Percentiles rank a stretch among this genome's conserved stretches.
Conservation (phyloP, 2,888 invertebrate species). For the Folsomia manolachei region DNA sequence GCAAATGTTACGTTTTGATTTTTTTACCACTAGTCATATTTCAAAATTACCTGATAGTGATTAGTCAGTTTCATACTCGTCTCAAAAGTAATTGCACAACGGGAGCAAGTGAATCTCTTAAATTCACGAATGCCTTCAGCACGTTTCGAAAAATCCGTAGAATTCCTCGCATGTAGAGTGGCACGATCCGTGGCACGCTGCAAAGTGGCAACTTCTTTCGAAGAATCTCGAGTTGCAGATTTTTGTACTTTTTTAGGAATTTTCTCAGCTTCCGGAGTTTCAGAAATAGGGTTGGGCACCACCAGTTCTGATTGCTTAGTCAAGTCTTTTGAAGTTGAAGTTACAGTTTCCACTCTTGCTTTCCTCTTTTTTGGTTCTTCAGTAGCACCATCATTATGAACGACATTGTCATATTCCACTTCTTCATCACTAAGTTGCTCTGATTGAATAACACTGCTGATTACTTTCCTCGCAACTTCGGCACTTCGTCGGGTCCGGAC, state of each 20-base stretch:
- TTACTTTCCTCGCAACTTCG: background rate
- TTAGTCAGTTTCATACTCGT: background rate
- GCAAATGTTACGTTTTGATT: background rate
- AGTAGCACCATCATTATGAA: background rate
- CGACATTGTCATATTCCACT: background rate
- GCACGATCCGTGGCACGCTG: background rate
- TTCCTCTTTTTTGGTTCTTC: background rate
- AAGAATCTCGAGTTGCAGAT: background rate
- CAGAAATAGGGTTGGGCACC: background rate
- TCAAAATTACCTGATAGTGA: slow-evolving; percentile 21
- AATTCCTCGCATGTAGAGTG: background rate
- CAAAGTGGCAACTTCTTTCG: background rate
- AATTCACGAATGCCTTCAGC: background rate
- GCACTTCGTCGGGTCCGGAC: background rate
- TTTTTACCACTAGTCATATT: too few relatives aligned
- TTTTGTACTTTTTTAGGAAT: background rate
- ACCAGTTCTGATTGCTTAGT: background rate
- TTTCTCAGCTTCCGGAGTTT: background rate
- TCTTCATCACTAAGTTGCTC: background rate
- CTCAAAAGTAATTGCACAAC: slow-evolving; percentile 8
- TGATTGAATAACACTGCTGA: background rate
- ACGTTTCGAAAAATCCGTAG: background rate
- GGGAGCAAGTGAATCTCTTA: slow-evolving; percentile 14
- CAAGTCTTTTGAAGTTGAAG: background rate
- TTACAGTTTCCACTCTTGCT: background rate